Conservation (phyloP, 35 echinoderm and acorn worm genomes). For the Ptychodera flava region DNA sequence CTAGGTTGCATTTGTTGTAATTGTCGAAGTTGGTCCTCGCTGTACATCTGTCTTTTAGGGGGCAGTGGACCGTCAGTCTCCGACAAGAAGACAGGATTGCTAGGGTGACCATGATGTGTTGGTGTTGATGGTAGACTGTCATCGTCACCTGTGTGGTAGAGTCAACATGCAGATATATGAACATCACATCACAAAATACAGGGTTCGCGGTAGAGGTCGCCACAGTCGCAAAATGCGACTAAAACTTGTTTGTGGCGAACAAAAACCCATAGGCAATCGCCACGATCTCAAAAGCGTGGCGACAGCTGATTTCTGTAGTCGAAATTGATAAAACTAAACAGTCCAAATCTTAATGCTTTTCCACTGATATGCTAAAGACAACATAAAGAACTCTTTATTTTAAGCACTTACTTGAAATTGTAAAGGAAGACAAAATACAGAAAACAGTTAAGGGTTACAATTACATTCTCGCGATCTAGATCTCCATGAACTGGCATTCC, state of each 20-base stretch:
- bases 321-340: too few relatives aligned
- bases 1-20: constrained; percentile 61
- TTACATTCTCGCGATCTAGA: background rate
- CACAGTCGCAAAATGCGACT: too few relatives aligned
- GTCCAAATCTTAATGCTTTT: too few relatives aligned
- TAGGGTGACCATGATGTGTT: constrained; percentile 3
- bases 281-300: too few relatives aligned
- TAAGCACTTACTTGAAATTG: too few relatives aligned
- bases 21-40: constrained; percentile 63
- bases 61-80: constrained; percentile 27
- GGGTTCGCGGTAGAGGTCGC: too few relatives aligned
- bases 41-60: constrained; percentile 58
- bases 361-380: background rate
- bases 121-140: constrained; percentile 25
- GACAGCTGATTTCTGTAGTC: too few relatives aligned
- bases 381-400: background rate
- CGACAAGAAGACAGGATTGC: constrained; percentile 8
- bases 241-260: too few relatives aligned
- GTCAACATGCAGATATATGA: background rate
- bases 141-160: constrained; percentile 37
- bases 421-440: too few relatives aligned
- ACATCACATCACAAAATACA: background rate
- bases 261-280: too few relatives aligned
- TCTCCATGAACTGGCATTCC: background rate
- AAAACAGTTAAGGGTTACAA: too few relatives aligned